A percentile compares a stretch with the other conserved stretches of the same genome.
These are phyloP conservation scores for Halcyon senegalensis DNA, from an alignment of 2,113 vertebrate genomes.

Conservation along the genomic window DNA sequence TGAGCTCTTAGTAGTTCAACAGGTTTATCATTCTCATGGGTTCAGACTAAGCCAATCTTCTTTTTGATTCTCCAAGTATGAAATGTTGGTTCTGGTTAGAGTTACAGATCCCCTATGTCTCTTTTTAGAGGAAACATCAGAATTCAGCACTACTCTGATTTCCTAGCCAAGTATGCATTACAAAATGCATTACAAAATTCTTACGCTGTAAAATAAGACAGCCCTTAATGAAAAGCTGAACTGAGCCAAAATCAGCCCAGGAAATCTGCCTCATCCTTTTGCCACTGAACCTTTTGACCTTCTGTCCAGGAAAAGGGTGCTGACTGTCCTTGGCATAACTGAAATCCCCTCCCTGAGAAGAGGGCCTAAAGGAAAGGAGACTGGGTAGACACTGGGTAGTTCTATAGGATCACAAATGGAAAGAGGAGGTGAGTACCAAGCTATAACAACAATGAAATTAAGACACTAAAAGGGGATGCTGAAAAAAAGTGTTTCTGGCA, in stretches of 20 bases:
- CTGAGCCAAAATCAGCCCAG: neutral
- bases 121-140: slow-evolving; percentile 8
- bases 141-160: neutral
- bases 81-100: slow-evolving; percentile 15
- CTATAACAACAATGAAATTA: neutral
- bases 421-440: neutral
- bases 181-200: neutral
- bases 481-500: neutral
- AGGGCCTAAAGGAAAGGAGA: neutral
- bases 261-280: slow-evolving; percentile 3
- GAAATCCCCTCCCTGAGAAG: neutral
- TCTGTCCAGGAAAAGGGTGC: neutral
- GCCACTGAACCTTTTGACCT: neutral
- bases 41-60: slow-evolving; percentile 30
- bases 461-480: neutral
- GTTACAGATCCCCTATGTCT: slow-evolving; percentile 25
- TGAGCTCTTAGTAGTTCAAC: neutral
- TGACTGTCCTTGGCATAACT: neutral
- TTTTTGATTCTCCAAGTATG: neutral
- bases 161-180: neutral
- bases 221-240: neutral
- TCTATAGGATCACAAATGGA: neutral
- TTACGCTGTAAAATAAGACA: neutral
- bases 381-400: neutral
- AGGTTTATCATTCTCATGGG: neutral